Base-by-base conservation (phyloP, 2,888 invertebrate genomes). In the Diadegma fenestrale region DNA sequence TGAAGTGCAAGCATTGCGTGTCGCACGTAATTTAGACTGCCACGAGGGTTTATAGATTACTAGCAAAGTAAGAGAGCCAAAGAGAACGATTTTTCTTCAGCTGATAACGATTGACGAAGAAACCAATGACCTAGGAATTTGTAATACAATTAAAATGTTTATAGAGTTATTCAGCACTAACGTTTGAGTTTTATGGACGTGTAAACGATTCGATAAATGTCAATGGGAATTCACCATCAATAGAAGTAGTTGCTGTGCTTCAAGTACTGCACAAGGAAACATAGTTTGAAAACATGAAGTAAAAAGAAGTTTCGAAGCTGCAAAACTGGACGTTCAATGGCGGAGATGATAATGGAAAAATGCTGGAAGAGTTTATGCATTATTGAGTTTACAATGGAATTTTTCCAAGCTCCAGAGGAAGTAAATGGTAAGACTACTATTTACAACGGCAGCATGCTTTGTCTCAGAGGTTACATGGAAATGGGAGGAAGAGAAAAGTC, bases 1-100 rank as follows among this genome's bases (percentile, higher is more conserved):
- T 37, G 66, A 33, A 84, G 37, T 72, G 19, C 48, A 14, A 48
- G 8, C 33, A 69, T 33, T 58, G 43, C 33, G 75, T 82, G 78
- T 64, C 58, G 71, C 79, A 82, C 69, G 79, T 85, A 79, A 82
- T 85, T 78, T 64, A 82, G 45, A 41, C 41, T 75, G 64, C 54
- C 26, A 73, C 45, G 45, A 48, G 63, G 48, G 22, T 33, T 17
- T 41, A 66, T 19, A 48, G 48, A 33, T 22, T 19, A 33, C 61
- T 69, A 7, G 26, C 17, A 45, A 37, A 76, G 43, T 17, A 22
- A 72, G 19, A 58, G 54, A 58, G 33, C 17, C 6, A 30, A 30
- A 45, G 22, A 43, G 45, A 45, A 17, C 2, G 10, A 45, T 48
- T 48, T 48, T 48, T 48, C n/a, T 48, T 48, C 6, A 17, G 45